Evolutionary conservation across 1,140 invertebrate species (phyloP).

Genomic region (Semibalanus balanoides): DNA sequence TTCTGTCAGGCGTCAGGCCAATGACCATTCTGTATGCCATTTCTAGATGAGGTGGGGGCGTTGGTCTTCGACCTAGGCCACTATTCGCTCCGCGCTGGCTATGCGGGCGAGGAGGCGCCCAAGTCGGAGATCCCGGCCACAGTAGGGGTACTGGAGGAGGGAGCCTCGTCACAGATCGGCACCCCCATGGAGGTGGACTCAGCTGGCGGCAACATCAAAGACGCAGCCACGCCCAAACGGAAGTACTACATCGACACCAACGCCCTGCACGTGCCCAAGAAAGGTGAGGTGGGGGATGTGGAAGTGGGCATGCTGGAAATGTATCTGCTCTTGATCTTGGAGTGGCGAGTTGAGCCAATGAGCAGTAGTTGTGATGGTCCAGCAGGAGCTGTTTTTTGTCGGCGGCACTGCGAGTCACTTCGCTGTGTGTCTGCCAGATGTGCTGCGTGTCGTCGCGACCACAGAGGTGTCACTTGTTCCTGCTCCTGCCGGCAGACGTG

Average conservation of each 20-base stretch:
- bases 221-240: conserved; percentile 39
- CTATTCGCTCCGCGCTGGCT: conserved; percentile 69
- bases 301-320: too few species aligned
- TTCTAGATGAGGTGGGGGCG: conserved; percentile 84
- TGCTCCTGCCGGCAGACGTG: conserved; percentile 22
- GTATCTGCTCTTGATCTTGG: too few species aligned
- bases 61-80: conserved; percentile 93
- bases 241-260: conserved; percentile 73
- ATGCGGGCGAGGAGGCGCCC: conserved; percentile 82
- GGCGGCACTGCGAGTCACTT: too few species aligned
- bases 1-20: too few species aligned
- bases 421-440: too few species aligned
- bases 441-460: too few species aligned
- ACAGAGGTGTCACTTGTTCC: too few species aligned
- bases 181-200: conserved; percentile 37
- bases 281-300: conserved; percentile 46
- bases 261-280: conserved; percentile 73
- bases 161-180: conserved; percentile 16
- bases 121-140: conserved; percentile 80
- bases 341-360: too few species aligned
- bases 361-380: too few species aligned
- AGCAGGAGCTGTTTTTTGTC: too few species aligned
- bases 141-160: conserved; percentile 54
- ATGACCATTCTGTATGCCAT: too few species aligned
- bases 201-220: conserved; percentile 31